phyloP scores from a whole-genome alignment of 2,888 invertebrate species.

The Caenorhabditis uteleia region DNA sequence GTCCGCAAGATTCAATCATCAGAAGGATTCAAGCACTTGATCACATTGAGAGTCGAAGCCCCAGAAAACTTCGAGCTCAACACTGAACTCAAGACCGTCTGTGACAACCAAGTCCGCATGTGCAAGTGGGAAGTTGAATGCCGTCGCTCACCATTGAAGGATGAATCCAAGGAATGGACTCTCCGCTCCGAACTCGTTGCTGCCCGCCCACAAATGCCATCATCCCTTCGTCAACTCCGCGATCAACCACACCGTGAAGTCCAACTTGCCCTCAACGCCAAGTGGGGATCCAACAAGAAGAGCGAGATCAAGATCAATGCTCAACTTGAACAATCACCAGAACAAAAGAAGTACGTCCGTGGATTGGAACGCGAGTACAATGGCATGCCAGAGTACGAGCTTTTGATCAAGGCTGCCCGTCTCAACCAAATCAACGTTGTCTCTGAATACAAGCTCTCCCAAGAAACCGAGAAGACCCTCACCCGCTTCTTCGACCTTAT shows the following conservation, averaged over 20 bases:
- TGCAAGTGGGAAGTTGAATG: constrained; percentile 26
- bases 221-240: constrained; percentile 41
- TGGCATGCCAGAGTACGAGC: constrained; percentile 40
- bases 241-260: constrained; percentile 51
- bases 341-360: constrained; percentile 36
- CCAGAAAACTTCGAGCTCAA: constrained; percentile 28
- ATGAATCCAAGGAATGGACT: constrained; percentile 54
- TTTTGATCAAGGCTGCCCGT: constrained; percentile 37
- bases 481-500: constrained; percentile 47
- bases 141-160: constrained; percentile 31
- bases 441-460: constrained; percentile 51
- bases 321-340: constrained; percentile 42
- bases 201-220: constrained; percentile 49
- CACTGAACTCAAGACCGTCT: constrained; percentile 31
- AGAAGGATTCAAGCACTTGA: constrained; percentile 23
- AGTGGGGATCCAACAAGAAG: constrained; percentile 50
- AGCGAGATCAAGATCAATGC: constrained; percentile 35
- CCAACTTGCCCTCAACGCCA: constrained; percentile 30
- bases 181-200: constrained; percentile 42
- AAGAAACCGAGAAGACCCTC: constrained; percentile 36
- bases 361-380: constrained; percentile 22
- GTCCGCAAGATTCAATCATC: constrained; percentile 27
- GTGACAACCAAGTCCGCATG: constrained; percentile 35
- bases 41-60: constrained; percentile 24
- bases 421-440: constrained; percentile 49